Percentiles rank a stretch among this genome's conserved stretches.
Conservation (phyloP, 2,797 vertebrate species). For the Gobio occitaniae region DNA sequence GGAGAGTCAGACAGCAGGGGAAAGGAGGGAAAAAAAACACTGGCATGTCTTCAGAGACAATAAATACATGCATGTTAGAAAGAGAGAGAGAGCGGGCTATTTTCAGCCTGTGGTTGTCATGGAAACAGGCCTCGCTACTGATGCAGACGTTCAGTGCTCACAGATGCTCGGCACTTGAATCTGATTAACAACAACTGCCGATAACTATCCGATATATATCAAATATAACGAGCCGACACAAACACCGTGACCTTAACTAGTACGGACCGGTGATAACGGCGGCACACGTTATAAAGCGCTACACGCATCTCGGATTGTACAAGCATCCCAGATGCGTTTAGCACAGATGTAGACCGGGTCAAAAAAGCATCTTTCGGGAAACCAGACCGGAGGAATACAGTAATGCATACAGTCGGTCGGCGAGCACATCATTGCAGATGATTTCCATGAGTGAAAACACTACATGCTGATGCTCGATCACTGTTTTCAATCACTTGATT, state of each 20-base stretch:
- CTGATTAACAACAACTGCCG: constrained; percentile 43
- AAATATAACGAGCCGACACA: background rate
- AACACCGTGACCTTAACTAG: background rate
- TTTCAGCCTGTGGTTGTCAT: constrained; percentile 82
- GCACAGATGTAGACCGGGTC: background rate
- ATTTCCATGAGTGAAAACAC: constrained; percentile 11
- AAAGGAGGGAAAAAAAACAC: constrained; percentile 42
- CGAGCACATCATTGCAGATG: background rate
- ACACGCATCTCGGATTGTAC: background rate
- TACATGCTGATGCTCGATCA: constrained; percentile 45
- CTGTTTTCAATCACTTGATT: constrained; percentile 49
- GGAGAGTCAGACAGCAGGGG: constrained; percentile 44
- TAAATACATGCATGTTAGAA: constrained; percentile 53
- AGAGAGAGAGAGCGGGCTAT: constrained; percentile 70
- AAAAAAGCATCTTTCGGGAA: background rate
- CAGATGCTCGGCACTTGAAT: constrained; percentile 75
- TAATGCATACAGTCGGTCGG: constrained; percentile 1
- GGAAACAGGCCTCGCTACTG: constrained; percentile 85
- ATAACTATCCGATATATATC: constrained; percentile 11
- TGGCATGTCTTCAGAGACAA: constrained; percentile 46
- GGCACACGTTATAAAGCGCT: background rate
- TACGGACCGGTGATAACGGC: background rate
- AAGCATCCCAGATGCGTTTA: background rate
- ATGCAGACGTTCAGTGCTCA: constrained; percentile 82
- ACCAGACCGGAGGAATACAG: background rate